These are phyloP conservation scores for Oreortyx pictus DNA, from an alignment of 2,797 vertebrate species.

Conservation along the genomic window DNA sequence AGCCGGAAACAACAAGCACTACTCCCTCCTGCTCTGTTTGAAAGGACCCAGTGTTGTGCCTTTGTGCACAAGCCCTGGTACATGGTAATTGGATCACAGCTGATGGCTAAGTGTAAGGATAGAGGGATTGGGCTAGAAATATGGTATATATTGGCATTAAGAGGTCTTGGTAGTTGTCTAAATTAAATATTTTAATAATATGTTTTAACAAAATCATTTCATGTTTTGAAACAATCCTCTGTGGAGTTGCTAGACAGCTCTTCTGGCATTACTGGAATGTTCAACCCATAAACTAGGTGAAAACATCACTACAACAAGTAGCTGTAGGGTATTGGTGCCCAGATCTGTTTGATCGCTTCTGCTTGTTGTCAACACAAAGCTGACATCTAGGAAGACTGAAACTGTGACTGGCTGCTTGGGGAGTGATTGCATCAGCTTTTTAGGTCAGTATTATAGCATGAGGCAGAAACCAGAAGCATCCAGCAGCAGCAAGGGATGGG, in stretches of 20 bases:
- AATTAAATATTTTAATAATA: not conserved
- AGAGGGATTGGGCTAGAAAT: not conserved
- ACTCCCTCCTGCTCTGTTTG: not conserved
- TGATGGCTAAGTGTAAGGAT: not conserved
- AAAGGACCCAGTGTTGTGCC: not conserved
- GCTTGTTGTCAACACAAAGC: not conserved
- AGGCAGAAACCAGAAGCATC: accelerated
- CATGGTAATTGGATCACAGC: not conserved
- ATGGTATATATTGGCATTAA: not conserved
- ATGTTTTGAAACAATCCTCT: not conserved
- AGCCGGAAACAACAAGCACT: not conserved
- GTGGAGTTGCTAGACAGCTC: accelerated
- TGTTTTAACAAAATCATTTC: not conserved
- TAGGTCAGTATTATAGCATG: accelerated
- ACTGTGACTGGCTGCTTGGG: not conserved
- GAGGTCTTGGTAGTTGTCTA: not conserved
- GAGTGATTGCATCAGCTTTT: not conserved
- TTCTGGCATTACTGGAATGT: not conserved
- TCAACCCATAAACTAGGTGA: not conserved
- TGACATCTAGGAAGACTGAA: not conserved
- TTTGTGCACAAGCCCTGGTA: accelerated
- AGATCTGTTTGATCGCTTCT: not conserved
- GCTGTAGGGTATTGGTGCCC: not conserved
- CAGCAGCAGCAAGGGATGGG: accelerated
- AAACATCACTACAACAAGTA: accelerated